These are phyloP conservation scores for Neodiprion lecontei DNA, from an alignment of 1,140 invertebrate species.

Conservation along the genomic window DNA sequence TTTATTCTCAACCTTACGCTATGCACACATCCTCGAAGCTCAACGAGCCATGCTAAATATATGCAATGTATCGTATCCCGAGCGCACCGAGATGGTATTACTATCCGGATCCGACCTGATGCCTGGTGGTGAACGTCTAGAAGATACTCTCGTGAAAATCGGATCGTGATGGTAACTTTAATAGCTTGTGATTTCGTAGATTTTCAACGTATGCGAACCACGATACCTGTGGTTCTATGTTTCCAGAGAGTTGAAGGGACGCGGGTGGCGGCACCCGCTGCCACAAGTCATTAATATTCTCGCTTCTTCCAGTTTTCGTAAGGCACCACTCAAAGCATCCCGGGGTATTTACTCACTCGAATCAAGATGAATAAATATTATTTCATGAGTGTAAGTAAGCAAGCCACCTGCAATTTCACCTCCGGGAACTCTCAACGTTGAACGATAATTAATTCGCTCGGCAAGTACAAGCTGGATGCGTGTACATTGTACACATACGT, in stretches of 20 bases:
- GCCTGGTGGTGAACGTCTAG: background rate
- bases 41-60: background rate
- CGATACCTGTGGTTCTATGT: background rate
- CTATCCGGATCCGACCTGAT: background rate
- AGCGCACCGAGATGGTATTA: background rate
- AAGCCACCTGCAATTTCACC: background rate
- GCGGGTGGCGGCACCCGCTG: background rate
- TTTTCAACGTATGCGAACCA: background rate
- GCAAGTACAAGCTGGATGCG: background rate
- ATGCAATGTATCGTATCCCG: background rate
- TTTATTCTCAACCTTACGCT: background rate
- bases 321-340: background rate
- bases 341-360: background rate
- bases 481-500: background rate
- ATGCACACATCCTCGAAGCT: background rate
- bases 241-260: background rate
- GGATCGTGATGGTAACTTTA: background rate
- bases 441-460: constrained; percentile 1
- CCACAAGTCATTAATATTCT: constrained; percentile 2
- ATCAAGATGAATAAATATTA: constrained; percentile 8
- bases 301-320: background rate
- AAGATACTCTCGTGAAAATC: background rate
- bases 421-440: background rate
- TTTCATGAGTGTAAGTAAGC: background rate
- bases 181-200: background rate